phyloP scores from a whole-genome alignment of 1,140 invertebrate genomes.

The Calephelis virginiensis region DNA sequence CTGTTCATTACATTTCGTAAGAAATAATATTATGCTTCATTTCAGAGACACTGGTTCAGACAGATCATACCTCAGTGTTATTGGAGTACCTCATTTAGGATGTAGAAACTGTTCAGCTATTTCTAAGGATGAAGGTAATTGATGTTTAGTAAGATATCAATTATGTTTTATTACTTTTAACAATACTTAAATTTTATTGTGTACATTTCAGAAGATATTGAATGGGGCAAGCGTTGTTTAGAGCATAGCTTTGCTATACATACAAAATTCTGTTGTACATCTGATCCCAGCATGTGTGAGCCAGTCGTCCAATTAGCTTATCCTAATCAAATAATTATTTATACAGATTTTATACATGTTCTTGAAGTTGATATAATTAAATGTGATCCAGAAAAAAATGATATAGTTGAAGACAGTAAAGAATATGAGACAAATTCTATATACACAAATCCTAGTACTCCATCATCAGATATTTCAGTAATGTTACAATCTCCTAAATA shows the following conservation, averaged over 20 bases:
- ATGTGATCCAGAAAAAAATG: conserved; percentile 57
- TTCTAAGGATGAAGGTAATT: conserved; percentile 66
- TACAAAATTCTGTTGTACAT: conserved; percentile 75
- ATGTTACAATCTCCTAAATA: conserved; percentile 68
- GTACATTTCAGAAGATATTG: conserved; percentile 52
- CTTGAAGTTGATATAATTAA: conserved; percentile 75
- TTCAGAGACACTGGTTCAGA: conserved; percentile 72
- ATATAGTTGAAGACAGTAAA: conserved; percentile 50
- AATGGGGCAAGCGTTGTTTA: conserved; percentile 68
- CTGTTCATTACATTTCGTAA: not conserved
- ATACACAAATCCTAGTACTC: conserved; percentile 58
- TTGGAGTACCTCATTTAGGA: conserved; percentile 73
- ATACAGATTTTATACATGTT: conserved; percentile 77
- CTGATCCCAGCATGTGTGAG: conserved; percentile 73
- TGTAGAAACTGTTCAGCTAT: conserved; percentile 71
- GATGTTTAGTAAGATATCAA: too few relatives aligned
- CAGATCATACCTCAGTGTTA: conserved; percentile 74
- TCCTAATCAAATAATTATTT: conserved; percentile 77
- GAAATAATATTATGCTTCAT: conserved; percentile 29
- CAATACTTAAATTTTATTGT: not conserved
- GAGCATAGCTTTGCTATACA: conserved; percentile 77
- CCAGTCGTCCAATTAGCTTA: conserved; percentile 75
- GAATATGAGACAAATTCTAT: conserved; percentile 55
- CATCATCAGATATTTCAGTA: conserved; percentile 57
- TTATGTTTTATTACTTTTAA: not conserved